phyloP scores from a whole-genome alignment of 1,140 invertebrate species.

The Vanessa tameamea region DNA sequence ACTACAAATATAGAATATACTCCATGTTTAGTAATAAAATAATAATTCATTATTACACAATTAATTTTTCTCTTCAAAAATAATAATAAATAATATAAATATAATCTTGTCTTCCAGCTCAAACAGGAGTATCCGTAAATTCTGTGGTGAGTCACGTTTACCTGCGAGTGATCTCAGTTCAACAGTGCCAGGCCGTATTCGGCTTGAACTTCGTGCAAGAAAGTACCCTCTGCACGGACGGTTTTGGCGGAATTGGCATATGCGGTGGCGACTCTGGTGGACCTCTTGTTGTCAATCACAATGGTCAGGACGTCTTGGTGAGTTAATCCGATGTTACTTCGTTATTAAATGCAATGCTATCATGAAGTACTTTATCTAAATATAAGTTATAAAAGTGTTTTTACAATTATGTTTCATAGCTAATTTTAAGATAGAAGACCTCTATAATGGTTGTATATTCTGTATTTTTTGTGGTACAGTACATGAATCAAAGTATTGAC shows the following conservation, averaged over 20 bases:
- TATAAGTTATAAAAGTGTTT: no score
- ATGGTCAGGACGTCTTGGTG: constrained; percentile 49
- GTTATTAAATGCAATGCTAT: not conserved
- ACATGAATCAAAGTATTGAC: no score
- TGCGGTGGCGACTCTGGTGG: constrained; percentile 64
- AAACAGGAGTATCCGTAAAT: constrained; percentile 43
- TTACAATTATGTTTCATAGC: no score
- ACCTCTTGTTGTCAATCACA: constrained; percentile 44
- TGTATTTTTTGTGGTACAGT: no score
- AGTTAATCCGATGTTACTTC: constrained; percentile 10
- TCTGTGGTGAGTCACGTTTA: constrained; percentile 49
- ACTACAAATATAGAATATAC: no score
- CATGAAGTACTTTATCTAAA: no score
- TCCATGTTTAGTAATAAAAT: no score
- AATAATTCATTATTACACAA: no score
- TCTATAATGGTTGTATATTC: no score
- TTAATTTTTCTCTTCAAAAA: no score
- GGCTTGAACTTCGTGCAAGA: constrained; percentile 23
- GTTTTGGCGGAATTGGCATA: constrained; percentile 53
- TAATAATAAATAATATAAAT: no score
- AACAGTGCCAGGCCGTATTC: constrained; percentile 43
- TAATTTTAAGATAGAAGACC: no score
- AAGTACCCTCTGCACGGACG: constrained; percentile 57
- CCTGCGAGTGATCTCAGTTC: constrained; percentile 54
- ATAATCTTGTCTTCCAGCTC: constrained; percentile 34